phyloP scores from a whole-genome alignment of 2,797 vertebrate genomes.

The Oreochromis grahami region DNA sequence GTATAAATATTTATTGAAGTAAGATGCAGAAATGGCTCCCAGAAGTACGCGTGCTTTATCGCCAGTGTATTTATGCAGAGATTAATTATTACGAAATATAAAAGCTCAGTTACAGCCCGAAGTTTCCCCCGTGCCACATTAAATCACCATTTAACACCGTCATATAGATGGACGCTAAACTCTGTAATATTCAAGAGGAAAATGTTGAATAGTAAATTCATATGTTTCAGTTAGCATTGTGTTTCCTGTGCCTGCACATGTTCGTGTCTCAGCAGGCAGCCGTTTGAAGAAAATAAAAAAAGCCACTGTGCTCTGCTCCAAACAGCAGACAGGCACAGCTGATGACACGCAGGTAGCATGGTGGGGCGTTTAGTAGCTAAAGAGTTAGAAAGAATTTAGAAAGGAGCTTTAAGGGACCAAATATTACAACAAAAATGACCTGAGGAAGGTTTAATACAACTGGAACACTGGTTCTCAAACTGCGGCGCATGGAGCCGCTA shows the following conservation, averaged over 20 bases:
- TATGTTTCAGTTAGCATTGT: not conserved
- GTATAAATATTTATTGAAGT: not conserved
- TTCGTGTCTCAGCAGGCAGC: not conserved
- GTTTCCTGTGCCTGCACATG: not conserved
- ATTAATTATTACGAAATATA: not conserved
- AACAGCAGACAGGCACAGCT: not conserved
- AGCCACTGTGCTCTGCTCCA: not conserved
- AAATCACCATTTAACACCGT: not conserved
- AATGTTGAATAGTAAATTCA: not conserved
- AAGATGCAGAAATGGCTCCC: not conserved
- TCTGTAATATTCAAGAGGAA: not conserved
- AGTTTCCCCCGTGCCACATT: not conserved
- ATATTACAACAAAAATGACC: not conserved
- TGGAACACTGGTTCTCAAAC: not conserved
- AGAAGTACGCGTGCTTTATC: constrained; percentile 2
- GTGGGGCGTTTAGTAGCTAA: not conserved
- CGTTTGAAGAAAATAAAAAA: not conserved
- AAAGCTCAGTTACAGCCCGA: not conserved
- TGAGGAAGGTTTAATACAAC: not conserved
- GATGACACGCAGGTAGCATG: not conserved
- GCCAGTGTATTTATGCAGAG: not conserved
- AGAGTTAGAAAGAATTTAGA: not conserved
- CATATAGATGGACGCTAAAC: not conserved
- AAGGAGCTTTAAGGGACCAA: not conserved
- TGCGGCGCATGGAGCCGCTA: not conserved